Evolutionary conservation across 1,140 invertebrate genomes (phyloP), one percentile per base, ranked within the genome.

Genomic region (Pararge aegeria): DNA sequence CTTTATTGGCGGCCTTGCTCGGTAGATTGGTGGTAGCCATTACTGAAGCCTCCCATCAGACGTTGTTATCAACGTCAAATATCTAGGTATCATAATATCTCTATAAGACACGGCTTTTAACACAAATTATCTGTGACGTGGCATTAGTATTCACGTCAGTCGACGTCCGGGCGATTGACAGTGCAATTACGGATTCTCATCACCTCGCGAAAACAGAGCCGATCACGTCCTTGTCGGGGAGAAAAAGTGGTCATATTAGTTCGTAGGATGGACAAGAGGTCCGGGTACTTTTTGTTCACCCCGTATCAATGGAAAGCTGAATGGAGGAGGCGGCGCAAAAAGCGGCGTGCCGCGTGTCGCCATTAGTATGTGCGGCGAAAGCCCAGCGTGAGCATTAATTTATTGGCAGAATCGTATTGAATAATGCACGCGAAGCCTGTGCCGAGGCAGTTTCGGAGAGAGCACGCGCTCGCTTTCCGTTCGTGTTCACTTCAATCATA

Each of bases 311-410:
- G 86, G 77, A 78, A 68, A 77, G 73, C 68, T 87, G 81, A 87
- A 87, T 89, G 83, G 73, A 72, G 49, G 55, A 24, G 61, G 52
- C 9, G 15, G 44, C 6, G 50, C 68, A 87, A 85, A 86, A 89
- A 87, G 74, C 62, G 69, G 60, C 56, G 62, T 68, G 77, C 86
- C 75, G 84, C 83, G 84, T 89, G 83, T 82, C 82, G 75, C 68
- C 83, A 89, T 87, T 87, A 87, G 87, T 89, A 89, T 89, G 86
- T 86, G 75, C 68, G 70, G 75, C 76, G 72, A 74, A 69, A 65
- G 70, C 66, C 78, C 73, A 80, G 76, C 80, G 80, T 86, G 79
- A 83, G 76, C 84, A 85, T 87, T 83, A 85, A 89, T 89, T 87
- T 89, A 89, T 87, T 83, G 83, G 78, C 73, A 76, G 80, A 82